Evolutionary conservation across 1,140 invertebrate genomes (phyloP).

Genomic region (Neodiprion virginianus): DNA sequence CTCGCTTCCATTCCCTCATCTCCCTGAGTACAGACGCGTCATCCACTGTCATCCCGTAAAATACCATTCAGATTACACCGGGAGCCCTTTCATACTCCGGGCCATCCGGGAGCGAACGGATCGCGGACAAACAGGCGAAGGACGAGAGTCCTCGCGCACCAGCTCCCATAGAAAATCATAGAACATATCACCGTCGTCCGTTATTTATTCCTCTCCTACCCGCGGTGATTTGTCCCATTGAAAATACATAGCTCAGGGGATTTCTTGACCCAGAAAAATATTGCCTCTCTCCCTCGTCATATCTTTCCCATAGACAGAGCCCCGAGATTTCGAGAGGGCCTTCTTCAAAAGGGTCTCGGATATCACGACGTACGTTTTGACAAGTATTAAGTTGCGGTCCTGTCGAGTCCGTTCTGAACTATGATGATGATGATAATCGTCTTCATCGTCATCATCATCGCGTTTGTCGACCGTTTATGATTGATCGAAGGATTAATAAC

Average conservation of each 20-base stretch:
- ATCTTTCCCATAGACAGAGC: neutral
- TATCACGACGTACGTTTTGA: too few species aligned
- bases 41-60: slow-evolving; percentile 17
- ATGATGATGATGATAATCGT: too few species aligned
- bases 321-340: too few species aligned
- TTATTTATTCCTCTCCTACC: neutral
- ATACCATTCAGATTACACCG: slow-evolving; percentile 38
- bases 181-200: neutral
- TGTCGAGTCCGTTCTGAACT: too few species aligned
- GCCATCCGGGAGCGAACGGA: slow-evolving; percentile 24
- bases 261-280: neutral
- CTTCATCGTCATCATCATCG: too few species aligned
- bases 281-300: neutral
- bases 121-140: slow-evolving; percentile 27
- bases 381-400: too few species aligned
- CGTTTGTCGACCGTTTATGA: neutral
- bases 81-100: slow-evolving; percentile 17
- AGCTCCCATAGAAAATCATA: neutral
- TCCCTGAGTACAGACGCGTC: neutral
- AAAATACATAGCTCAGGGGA: neutral
- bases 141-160: slow-evolving; percentile 4
- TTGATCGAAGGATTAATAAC: neutral
- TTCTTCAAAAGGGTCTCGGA: too few species aligned
- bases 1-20: neutral
- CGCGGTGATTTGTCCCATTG: neutral